These are phyloP conservation scores for Drosophila pullipes DNA, from an alignment of 2,888 invertebrate genomes.

Conservation along the genomic window DNA sequence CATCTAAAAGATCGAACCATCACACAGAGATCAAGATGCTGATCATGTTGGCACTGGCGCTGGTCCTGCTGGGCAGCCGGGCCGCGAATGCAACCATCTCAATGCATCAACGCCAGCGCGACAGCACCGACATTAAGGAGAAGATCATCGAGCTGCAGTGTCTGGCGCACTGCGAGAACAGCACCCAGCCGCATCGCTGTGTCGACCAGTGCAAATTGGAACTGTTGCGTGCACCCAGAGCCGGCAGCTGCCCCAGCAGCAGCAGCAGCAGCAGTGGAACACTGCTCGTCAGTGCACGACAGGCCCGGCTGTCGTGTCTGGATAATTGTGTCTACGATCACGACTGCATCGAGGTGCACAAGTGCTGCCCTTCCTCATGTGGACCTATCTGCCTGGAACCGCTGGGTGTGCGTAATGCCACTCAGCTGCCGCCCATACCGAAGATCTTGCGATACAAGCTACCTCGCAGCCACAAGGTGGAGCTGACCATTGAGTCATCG, in stretches of 20 bases:
- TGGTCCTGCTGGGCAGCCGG: constrained; percentile 48
- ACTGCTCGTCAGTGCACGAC: constrained; percentile 50
- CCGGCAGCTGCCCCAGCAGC: constrained; percentile 80
- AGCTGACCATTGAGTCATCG: constrained; percentile 86
- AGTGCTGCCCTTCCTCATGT: constrained; percentile 89
- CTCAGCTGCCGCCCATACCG: constrained; percentile 89
- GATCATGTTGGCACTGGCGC: constrained; percentile 50
- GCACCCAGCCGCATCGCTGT: constrained; percentile 61
- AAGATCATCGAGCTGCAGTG: constrained; percentile 84
- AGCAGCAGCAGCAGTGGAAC: constrained; percentile 10
- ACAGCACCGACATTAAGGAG: constrained; percentile 81
- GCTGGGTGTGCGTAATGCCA: constrained; percentile 85
- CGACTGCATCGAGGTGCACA: constrained; percentile 89
- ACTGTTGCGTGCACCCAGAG: constrained; percentile 75
- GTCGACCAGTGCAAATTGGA: constrained; percentile 76
- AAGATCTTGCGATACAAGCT: constrained; percentile 87
- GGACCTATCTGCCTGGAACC: constrained; percentile 90
- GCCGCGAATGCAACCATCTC: constrained; percentile 38
- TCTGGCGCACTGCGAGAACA: constrained; percentile 78
- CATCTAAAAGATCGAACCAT: constrained; percentile 38
- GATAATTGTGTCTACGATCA: constrained; percentile 86
- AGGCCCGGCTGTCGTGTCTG: constrained; percentile 77
- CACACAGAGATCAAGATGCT: constrained; percentile 34
- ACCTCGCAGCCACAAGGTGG: constrained; percentile 86
- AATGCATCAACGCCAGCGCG: constrained; percentile 63